Percentiles rank a stretch among this genome's conserved stretches.
These are phyloP conservation scores for Trachymyrmex cornetzi DNA, from an alignment of 1,140 invertebrate genomes.

Conservation along the genomic window DNA sequence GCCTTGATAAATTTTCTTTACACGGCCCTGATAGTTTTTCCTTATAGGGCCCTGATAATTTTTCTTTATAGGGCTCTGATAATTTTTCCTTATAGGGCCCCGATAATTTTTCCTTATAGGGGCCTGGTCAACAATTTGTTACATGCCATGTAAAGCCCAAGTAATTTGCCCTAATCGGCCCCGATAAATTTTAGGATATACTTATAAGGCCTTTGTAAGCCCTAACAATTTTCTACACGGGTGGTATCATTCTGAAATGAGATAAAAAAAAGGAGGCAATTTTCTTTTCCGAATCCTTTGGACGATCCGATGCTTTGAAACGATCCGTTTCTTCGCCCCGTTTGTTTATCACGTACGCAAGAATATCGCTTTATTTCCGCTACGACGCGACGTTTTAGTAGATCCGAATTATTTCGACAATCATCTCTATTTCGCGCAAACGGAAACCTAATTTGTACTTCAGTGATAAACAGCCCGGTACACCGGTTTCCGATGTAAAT, in stretches of 20 bases:
- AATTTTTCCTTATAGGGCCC: no score
- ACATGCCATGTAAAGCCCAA: no score
- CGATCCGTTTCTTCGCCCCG: neutral
- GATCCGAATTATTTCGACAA: slow-evolving; percentile 59
- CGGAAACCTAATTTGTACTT: slow-evolving; percentile 54
- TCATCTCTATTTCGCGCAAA: slow-evolving; percentile 27
- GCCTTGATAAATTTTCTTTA: no score
- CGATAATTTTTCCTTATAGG: no score
- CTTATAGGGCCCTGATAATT: no score
- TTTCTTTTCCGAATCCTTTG: slow-evolving; percentile 53
- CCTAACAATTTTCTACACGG: no score
- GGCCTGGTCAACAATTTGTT: no score
- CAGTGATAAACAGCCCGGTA: slow-evolving; percentile 39
- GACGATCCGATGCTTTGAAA: neutral
- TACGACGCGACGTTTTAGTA: neutral
- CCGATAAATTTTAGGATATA: no score
- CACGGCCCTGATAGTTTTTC: no score
- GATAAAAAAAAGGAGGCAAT: slow-evolving; percentile 39
- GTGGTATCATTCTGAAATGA: slow-evolving; percentile 22
- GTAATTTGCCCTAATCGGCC: no score
- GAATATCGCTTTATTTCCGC: slow-evolving; percentile 26
- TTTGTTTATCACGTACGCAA: neutral
- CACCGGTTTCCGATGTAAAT: neutral
- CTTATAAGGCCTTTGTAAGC: no score
- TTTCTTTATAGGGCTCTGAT: no score